These are phyloP conservation scores for Pandemis heparana DNA, from an alignment of 2,888 invertebrate genomes.

Conservation along the genomic window DNA sequence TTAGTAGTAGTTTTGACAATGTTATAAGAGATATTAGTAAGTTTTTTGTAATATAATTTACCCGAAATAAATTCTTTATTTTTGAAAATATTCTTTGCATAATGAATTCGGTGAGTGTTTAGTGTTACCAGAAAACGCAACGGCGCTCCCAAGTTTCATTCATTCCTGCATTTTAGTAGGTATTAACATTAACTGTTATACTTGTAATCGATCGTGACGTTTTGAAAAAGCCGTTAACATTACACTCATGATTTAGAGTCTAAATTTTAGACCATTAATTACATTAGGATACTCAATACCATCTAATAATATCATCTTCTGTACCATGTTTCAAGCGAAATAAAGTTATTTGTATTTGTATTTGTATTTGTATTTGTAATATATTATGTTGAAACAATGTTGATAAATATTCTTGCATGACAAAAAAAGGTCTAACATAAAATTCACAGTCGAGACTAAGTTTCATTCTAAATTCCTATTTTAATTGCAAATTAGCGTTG, in stretches of 20 bases:
- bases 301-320: too few species aligned
- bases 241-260: too few species aligned
- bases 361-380: too few species aligned
- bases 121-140: slow-evolving; percentile 6
- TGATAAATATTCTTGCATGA: background rate
- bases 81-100: slow-evolving; percentile 32
- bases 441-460: too few species aligned
- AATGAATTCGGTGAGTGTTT: slow-evolving; percentile 23
- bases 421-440: background rate
- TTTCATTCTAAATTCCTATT: too few species aligned
- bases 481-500: too few species aligned
- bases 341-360: too few species aligned
- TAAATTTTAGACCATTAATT: too few species aligned
- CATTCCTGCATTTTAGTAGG: background rate
- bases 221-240: background rate
- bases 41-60: slow-evolving; percentile 38
- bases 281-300: too few species aligned
- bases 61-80: slow-evolving; percentile 27
- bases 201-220: background rate
- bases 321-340: too few species aligned
- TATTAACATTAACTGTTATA: background rate
- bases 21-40: slow-evolving; percentile 40
- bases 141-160: background rate
- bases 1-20: slow-evolving; percentile 41
- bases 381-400: background rate